A percentile compares a stretch with the other conserved stretches of the same genome.
Evolutionary conservation across 2,113 vertebrate species (phyloP).

Genomic region (Gambusia affinis): DNA sequence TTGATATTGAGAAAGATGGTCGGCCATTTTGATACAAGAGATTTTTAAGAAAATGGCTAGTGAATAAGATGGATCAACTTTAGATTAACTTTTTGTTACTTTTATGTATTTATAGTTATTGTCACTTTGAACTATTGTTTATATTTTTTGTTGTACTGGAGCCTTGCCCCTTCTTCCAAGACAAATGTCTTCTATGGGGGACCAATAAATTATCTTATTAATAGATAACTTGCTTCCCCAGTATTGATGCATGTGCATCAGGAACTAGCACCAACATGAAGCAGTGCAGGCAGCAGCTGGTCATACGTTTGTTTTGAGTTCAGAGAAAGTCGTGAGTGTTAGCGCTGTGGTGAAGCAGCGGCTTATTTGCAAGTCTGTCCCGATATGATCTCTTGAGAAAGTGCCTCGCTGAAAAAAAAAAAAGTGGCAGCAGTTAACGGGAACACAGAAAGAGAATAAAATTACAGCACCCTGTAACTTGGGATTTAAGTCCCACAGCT

Average conservation of each 20-base stretch:
- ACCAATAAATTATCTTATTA: too few species aligned
- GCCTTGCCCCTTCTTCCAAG: too few species aligned
- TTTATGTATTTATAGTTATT: too few species aligned
- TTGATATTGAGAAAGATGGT: too few species aligned
- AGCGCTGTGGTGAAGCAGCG: conserved; percentile 41
- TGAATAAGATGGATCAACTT: too few species aligned
- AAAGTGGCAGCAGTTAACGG: conserved; percentile 26
- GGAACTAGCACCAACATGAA: not conserved
- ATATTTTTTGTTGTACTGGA: too few species aligned
- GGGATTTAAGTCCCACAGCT: conserved; percentile 64
- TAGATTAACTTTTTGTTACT: too few species aligned
- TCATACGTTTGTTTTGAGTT: conserved; percentile 22
- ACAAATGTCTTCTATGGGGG: too few species aligned
- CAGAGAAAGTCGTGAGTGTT: conserved; percentile 39
- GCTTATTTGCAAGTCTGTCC: not conserved
- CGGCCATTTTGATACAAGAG: too few species aligned
- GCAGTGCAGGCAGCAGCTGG: conserved; percentile 40
- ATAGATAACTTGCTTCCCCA: too few species aligned
- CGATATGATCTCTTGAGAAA: not conserved
- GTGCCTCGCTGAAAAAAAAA: conserved; percentile 38
- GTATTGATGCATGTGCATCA: conserved; percentile 7
- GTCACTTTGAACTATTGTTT: too few species aligned
- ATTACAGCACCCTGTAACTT: conserved; percentile 60
- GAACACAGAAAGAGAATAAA: conserved; percentile 42
- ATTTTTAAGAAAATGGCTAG: too few species aligned